Evolutionary conservation across 2,113 vertebrate species (phyloP).

Genomic region (Camelus dromedarius): DNA sequence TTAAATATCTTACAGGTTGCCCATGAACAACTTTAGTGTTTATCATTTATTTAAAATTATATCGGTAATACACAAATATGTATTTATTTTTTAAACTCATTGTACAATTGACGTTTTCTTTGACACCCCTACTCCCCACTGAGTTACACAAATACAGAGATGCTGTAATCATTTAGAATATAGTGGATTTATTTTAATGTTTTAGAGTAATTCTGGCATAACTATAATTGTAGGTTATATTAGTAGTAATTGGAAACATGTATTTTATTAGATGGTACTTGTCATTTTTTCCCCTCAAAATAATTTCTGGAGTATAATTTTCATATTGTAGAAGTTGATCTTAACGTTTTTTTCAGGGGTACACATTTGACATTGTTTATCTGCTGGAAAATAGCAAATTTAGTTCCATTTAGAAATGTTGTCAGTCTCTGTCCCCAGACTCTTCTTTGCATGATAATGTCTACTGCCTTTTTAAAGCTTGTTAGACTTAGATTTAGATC

Average conservation of each 20-base stretch:
- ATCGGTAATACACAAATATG: background rate
- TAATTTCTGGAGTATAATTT: conserved; percentile 11
- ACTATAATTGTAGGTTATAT: background rate
- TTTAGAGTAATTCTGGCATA: background rate
- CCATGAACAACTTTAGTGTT: background rate
- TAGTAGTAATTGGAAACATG: background rate
- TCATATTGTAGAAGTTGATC: background rate
- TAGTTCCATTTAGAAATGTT: background rate
- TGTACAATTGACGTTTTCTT: background rate
- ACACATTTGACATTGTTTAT: conserved; percentile 25
- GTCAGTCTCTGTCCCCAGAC: background rate
- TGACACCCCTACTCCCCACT: background rate
- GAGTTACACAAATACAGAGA: background rate
- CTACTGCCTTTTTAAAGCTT: background rate
- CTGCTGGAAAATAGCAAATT: background rate
- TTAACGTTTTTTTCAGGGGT: background rate
- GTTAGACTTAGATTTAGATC: background rate
- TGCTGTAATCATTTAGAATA: background rate
- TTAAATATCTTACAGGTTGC: conserved; percentile 25
- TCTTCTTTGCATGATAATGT: background rate
- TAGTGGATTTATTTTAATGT: conserved; percentile 26
- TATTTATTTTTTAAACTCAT: background rate
- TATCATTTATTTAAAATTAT: conserved; percentile 34
- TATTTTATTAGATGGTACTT: conserved; percentile 29
- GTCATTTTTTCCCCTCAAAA: background rate